Percentiles rank a stretch among this genome's conserved stretches.
Conservation (phyloP, 1,140 invertebrate genomes). For the Wiebesia pumilae region DNA sequence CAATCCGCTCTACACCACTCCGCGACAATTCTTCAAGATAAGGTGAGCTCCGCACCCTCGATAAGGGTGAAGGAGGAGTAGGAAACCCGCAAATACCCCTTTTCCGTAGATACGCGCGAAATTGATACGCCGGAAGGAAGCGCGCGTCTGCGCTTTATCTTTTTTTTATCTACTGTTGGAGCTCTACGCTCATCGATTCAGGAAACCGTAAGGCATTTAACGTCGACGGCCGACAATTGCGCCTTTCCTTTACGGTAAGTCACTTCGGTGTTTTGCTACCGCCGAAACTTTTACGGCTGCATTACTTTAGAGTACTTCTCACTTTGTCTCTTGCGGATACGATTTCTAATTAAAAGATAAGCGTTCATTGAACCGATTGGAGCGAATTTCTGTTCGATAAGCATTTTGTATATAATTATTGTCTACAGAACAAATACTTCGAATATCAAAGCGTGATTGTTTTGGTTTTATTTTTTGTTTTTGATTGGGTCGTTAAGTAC, state of each 20-base stretch:
- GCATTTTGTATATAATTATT: neutral
- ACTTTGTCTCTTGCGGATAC: neutral
- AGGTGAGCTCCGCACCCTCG: neutral
- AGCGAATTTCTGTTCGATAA: neutral
- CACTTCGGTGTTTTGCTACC: neutral
- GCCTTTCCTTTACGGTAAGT: neutral
- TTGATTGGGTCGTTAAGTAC: too few relatives aligned
- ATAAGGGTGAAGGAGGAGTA: neutral
- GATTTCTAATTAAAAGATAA: neutral
- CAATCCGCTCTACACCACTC: too few relatives aligned
- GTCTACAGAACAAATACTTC: neutral
- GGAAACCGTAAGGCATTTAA: neutral
- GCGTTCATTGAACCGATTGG: neutral
- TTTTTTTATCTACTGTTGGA: conserved; percentile 6
- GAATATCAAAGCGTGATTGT: neutral
- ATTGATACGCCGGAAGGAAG: neutral
- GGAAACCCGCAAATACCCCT: conserved; percentile 25
- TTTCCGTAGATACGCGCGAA: neutral
- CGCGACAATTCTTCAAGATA: conserved; percentile 39
- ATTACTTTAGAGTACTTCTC: neutral
- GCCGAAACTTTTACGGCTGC: neutral
- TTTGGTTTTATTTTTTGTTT: neutral
- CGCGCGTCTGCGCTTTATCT: neutral
- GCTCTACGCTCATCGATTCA: neutral
- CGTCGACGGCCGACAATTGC: neutral